phyloP scores from a whole-genome alignment of 1,140 invertebrate species.

The Brachionus rubens region DNA sequence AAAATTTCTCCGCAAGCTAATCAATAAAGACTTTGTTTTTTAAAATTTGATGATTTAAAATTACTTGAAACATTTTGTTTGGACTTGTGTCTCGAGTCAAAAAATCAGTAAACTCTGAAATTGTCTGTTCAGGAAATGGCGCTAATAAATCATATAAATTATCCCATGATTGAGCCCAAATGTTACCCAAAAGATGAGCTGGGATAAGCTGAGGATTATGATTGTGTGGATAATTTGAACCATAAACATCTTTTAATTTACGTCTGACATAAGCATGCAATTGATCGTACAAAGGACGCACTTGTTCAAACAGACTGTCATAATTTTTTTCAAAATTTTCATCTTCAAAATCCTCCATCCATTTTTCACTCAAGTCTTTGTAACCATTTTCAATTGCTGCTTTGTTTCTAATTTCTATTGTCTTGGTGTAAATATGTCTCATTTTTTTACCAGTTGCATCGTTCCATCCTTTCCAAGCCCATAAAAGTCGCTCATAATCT shows the following conservation, averaged over 20 bases:
- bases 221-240: slow-evolving; percentile 48
- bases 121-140: slow-evolving; percentile 72
- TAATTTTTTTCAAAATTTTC: slow-evolving; percentile 51
- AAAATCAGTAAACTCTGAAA: slow-evolving; percentile 70
- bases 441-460: slow-evolving; percentile 49
- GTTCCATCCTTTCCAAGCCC: slow-evolving; percentile 46
- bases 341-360: slow-evolving; percentile 52
- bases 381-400: slow-evolving; percentile 54
- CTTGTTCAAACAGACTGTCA: slow-evolving; percentile 50
- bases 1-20: slow-evolving; percentile 77
- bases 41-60: not conserved
- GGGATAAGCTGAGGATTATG: slow-evolving; percentile 69
- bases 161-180: slow-evolving; percentile 84
- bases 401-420: slow-evolving; percentile 52
- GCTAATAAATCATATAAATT: slow-evolving; percentile 74
- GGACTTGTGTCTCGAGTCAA: slow-evolving; percentile 72
- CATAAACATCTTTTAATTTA: slow-evolving; percentile 49
- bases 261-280: slow-evolving; percentile 56
- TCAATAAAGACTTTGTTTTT: slow-evolving; percentile 65
- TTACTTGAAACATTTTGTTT: slow-evolving; percentile 70
- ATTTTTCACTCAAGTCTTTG: slow-evolving; percentile 51
- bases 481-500: slow-evolving; percentile 50
- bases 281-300: slow-evolving; percentile 54
- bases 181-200: slow-evolving; percentile 77
- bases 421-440: slow-evolving; percentile 48